Evolutionary conservation across 2,113 vertebrate species (phyloP).

Genomic region (Oreochromis spilurus): DNA sequence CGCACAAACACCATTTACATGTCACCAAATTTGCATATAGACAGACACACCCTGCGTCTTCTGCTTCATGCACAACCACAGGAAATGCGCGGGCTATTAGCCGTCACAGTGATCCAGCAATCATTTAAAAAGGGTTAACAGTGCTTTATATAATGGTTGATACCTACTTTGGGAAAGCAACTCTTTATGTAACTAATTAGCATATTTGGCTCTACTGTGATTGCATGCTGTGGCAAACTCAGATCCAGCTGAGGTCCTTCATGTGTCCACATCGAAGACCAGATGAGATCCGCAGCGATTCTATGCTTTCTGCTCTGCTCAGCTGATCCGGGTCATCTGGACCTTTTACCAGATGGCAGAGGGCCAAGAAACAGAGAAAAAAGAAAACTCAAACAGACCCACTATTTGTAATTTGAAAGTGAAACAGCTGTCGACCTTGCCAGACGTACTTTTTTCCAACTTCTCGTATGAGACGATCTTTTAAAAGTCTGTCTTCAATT

Average conservation of each 20-base stretch:
- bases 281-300: conserved; percentile 46
- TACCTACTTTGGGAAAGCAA: not conserved
- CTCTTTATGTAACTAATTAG: conserved; percentile 11
- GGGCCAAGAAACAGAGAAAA: not conserved
- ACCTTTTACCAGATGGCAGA: not conserved
- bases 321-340: conserved; percentile 27
- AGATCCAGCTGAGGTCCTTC: conserved; percentile 49
- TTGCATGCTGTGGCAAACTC: not conserved
- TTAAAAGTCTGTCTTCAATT: not conserved
- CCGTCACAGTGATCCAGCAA: not conserved
- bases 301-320: not conserved
- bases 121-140: not conserved
- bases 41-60: not conserved
- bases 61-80: not conserved
- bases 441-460: not conserved
- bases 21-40: not conserved
- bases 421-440: not conserved
- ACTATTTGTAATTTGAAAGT: not conserved
- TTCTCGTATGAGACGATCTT: not conserved
- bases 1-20: not conserved
- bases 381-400: not conserved
- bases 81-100: not conserved
- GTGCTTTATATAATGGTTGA: not conserved
- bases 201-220: conserved; percentile 1
- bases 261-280: conserved; percentile 21